These are phyloP conservation scores for Ovis aries DNA, from an alignment of 2,113 vertebrate genomes.

Conservation along the genomic window ARS-UI_Ramb_v3.0 NC_056054.1:217274001-217274500, in stretches of 20 bases:
- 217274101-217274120: neutral
- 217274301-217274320: neutral
- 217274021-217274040: neutral
- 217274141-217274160: neutral
- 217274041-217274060: neutral
- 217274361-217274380: neutral
- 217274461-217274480: neutral
- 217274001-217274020: neutral
- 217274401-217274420: neutral
- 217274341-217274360: neutral
- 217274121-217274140: neutral
- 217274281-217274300: neutral
- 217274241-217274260: neutral
- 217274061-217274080: neutral
- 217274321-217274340: neutral
- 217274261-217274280: neutral
- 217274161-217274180: neutral
- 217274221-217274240: neutral
- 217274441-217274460: neutral
- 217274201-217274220: neutral
- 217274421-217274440: neutral
- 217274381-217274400: neutral
- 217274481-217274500: neutral
- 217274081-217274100: neutral
- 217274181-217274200: neutral